Evolutionary conservation across 1,140 invertebrate species (phyloP).

Genomic region (Drosophila littoralis): DNA sequence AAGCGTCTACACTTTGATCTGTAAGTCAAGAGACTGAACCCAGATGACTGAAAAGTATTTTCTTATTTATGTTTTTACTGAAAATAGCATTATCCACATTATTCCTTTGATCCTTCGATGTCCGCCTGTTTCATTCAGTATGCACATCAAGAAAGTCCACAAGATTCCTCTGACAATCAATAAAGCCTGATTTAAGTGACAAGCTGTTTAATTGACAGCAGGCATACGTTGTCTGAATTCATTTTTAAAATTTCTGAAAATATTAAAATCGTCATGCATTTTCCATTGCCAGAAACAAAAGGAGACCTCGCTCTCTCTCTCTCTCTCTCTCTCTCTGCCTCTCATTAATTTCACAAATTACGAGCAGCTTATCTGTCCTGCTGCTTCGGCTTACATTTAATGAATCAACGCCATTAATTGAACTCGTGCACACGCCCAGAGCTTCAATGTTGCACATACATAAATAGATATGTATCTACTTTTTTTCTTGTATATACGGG

Average conservation of each 20-base stretch:
- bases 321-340: background rate
- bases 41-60: no score
- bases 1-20: no score
- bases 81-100: no score
- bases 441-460: background rate
- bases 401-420: conserved; percentile 75
- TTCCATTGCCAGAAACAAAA: conserved; percentile 9
- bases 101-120: no score
- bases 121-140: no score
- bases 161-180: background rate
- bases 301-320: background rate
- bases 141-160: no score
- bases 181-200: background rate
- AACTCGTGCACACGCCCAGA: conserved; percentile 38
- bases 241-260: conserved; percentile 11
- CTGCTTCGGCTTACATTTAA: conserved; percentile 57
- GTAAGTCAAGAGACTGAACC: no score
- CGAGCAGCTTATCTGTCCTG: conserved; percentile 28
- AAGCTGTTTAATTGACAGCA: conserved; percentile 17
- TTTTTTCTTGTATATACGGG: background rate
- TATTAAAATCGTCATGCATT: conserved; percentile 7
- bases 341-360: conserved; percentile 60
- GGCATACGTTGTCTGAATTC: conserved; percentile 1
- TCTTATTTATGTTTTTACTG: no score
- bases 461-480: background rate